A percentile compares a stretch with the other conserved stretches of the same genome.
These are phyloP conservation scores for Drosophila bocki DNA, from an alignment of 1,140 invertebrate genomes.

Conservation along the genomic window DNA sequence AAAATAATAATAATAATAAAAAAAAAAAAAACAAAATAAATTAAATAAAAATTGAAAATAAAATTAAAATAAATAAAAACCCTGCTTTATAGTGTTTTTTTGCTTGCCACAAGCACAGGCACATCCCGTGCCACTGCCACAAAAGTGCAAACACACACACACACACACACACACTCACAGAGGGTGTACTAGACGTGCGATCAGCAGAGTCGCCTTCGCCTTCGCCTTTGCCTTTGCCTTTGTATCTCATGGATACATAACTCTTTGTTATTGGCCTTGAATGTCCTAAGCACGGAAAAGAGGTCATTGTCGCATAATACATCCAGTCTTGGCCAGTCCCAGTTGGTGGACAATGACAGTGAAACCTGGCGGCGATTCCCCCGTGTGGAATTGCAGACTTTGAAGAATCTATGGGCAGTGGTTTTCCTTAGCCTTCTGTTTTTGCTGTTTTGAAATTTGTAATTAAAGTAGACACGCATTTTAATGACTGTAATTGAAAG, in stretches of 20 bases:
- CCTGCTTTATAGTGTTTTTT: slow-evolving; percentile 15
- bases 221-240: slow-evolving; percentile 13
- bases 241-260: slow-evolving; percentile 69
- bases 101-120: slow-evolving; percentile 34
- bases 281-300: slow-evolving; percentile 70
- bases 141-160: slow-evolving; percentile 12
- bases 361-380: slow-evolving; percentile 11
- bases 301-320: slow-evolving; percentile 70
- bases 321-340: slow-evolving; percentile 26
- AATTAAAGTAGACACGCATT: slow-evolving; percentile 63
- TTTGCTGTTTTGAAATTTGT: slow-evolving; percentile 43
- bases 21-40: too few species aligned
- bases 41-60: too few species aligned
- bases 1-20: too few species aligned
- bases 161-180: neutral
- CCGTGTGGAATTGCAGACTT: neutral
- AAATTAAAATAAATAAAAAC: too few species aligned
- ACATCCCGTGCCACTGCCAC: slow-evolving; percentile 12
- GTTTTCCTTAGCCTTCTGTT: slow-evolving; percentile 3
- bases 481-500: slow-evolving; percentile 65
- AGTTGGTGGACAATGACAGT: slow-evolving; percentile 32
- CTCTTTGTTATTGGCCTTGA: slow-evolving; percentile 70
- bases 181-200: slow-evolving; percentile 31
- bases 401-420: slow-evolving; percentile 4
- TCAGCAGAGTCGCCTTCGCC: slow-evolving; percentile 10